A percentile compares a stretch with the other conserved stretches of the same genome.
phyloP scores from a whole-genome alignment of 2,797 vertebrate species.

The Sus cebifrons region DNA sequence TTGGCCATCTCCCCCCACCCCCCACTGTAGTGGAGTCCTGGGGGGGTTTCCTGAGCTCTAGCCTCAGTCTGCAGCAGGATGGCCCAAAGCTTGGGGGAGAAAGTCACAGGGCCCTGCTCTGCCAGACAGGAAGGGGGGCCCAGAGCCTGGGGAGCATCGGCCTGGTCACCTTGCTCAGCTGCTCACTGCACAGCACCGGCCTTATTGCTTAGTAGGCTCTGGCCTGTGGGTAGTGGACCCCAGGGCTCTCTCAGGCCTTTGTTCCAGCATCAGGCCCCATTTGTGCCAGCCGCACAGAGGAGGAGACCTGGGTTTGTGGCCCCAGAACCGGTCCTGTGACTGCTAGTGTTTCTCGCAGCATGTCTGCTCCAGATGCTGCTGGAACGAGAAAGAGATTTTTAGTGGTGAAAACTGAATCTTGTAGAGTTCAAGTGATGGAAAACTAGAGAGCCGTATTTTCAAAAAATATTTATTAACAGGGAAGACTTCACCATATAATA shows the following conservation, averaged over 20 bases:
- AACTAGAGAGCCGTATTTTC: constrained; percentile 41
- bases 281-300: background rate
- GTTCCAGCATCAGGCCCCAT: background rate
- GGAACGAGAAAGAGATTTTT: background rate
- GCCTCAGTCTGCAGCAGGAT: background rate
- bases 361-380: no score
- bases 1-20: background rate
- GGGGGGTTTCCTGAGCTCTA: background rate
- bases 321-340: background rate
- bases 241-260: background rate
- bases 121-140: background rate
- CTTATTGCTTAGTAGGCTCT: background rate
- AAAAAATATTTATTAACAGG: constrained; percentile 44
- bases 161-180: background rate
- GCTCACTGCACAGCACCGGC: no score
- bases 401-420: background rate
- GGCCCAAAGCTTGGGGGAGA: background rate
- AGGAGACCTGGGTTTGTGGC: background rate
- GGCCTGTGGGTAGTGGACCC: background rate
- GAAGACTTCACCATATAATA: background rate
- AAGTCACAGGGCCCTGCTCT: background rate
- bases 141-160: background rate
- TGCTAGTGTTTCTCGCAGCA: background rate
- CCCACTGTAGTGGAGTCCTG: background rate
- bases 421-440: background rate